Evolutionary conservation across 2,113 vertebrate species (phyloP).

Genomic region (Dasyurus viverrinus): DNA sequence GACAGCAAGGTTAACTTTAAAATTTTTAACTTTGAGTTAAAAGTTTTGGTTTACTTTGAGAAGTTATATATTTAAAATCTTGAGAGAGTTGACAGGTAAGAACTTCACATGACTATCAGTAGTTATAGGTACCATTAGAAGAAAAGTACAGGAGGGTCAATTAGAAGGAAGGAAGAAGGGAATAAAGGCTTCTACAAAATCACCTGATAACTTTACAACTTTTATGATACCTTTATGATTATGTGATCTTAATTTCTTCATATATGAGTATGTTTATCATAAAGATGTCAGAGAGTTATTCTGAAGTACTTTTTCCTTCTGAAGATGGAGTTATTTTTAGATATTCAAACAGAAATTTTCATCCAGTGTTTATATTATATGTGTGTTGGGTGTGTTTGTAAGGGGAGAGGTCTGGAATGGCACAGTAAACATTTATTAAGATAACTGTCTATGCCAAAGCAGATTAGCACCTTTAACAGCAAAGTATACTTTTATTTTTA

Average conservation of each 20-base stretch:
- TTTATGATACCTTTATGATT: not conserved
- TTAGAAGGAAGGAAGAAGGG: not conserved
- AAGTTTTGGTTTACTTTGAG: not conserved
- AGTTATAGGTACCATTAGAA: not conserved
- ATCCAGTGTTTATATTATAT: not conserved
- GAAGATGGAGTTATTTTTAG: not conserved
- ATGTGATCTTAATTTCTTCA: conserved; percentile 10
- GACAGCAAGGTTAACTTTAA: not conserved
- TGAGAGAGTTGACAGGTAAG: not conserved
- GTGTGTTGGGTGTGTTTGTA: not conserved
- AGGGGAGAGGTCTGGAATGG: not conserved
- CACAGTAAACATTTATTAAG: not conserved
- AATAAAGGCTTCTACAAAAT: not conserved
- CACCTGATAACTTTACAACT: not conserved
- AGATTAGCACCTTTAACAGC: not conserved
- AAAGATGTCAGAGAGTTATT: not conserved
- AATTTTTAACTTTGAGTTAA: not conserved
- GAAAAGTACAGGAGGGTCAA: not conserved
- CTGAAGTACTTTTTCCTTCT: not conserved
- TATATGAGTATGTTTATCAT: conserved; percentile 17
- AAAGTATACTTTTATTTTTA: not conserved
- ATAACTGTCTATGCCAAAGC: not conserved
- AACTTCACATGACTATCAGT: not conserved
- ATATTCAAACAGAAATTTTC: not conserved
- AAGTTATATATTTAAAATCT: not conserved